Conservation (phyloP, 2,888 invertebrate genomes). For the Syrphus vitripennis region DNA sequence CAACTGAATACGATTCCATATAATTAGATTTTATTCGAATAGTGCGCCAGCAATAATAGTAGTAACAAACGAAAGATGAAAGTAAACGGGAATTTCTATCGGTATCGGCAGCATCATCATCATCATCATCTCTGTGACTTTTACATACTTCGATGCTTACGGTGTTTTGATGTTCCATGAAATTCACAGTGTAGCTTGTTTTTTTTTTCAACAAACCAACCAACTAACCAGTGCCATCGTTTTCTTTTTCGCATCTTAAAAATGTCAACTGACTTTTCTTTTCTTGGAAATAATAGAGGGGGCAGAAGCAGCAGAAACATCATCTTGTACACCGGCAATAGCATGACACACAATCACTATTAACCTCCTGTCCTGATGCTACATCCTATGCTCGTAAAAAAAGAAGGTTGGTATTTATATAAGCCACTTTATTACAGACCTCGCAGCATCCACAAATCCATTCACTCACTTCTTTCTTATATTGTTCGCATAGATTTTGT, state of each 20-base stretch:
- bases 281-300: slow-evolving; percentile 17
- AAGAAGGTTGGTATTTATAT: slow-evolving; percentile 43
- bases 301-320: not conserved
- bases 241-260: slow-evolving; percentile 23
- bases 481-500: slow-evolving; percentile 68
- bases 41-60: not conserved
- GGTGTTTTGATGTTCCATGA: slow-evolving; percentile 28
- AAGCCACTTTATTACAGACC: slow-evolving; percentile 58
- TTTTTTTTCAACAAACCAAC: not conserved
- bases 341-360: slow-evolving; percentile 27
- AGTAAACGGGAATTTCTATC: slow-evolving; percentile 36
- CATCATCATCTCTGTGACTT: slow-evolving; percentile 17
- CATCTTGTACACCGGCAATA: not conserved
- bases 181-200: slow-evolving; percentile 23
- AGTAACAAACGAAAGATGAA: slow-evolving; percentile 30
- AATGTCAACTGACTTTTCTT: slow-evolving; percentile 61
- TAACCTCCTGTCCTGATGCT: slow-evolving; percentile 18
- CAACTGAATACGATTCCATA: slow-evolving; percentile 41
- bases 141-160: not conserved
- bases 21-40: slow-evolving; percentile 53
- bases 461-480: slow-evolving; percentile 11
- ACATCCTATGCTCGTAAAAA: slow-evolving; percentile 9
- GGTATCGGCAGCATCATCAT: not conserved
- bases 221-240: not conserved
- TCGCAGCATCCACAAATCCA: slow-evolving; percentile 61